These are phyloP conservation scores for Anguilla anguilla DNA, from an alignment of 2,797 vertebrate species.

Conservation along the genomic window DNA sequence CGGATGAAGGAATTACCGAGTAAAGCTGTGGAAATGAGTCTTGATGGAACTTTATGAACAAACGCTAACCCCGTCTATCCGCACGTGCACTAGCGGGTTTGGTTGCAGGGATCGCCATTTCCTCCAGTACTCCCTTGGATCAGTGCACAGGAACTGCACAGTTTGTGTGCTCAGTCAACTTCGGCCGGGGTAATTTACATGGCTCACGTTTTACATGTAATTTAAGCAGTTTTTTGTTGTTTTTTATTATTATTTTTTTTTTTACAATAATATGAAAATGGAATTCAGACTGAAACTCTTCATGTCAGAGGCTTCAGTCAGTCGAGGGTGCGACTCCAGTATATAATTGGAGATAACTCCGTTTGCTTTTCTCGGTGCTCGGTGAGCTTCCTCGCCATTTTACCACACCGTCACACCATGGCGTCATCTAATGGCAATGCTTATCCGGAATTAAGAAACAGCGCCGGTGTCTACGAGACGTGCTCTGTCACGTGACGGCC, in stretches of 20 bases:
- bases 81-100: background rate
- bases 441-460: background rate
- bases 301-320: background rate
- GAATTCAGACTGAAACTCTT: background rate
- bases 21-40: background rate
- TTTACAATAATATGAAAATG: background rate
- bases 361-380: no score
- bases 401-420: background rate
- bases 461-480: background rate
- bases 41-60: background rate
- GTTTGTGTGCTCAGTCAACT: background rate
- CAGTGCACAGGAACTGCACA: background rate
- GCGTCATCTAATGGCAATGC: background rate
- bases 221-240: background rate
- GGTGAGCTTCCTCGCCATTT: background rate
- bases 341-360: background rate
- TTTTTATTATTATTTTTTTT: no score
- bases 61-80: background rate
- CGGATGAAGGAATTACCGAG: background rate
- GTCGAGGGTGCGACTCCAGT: background rate
- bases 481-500: background rate
- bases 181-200: background rate
- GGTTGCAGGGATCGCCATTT: background rate
- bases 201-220: background rate
- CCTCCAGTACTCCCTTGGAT: background rate